These are phyloP conservation scores for Apis laboriosa DNA, from an alignment of 1,140 invertebrate genomes.

Conservation along the genomic window DNA sequence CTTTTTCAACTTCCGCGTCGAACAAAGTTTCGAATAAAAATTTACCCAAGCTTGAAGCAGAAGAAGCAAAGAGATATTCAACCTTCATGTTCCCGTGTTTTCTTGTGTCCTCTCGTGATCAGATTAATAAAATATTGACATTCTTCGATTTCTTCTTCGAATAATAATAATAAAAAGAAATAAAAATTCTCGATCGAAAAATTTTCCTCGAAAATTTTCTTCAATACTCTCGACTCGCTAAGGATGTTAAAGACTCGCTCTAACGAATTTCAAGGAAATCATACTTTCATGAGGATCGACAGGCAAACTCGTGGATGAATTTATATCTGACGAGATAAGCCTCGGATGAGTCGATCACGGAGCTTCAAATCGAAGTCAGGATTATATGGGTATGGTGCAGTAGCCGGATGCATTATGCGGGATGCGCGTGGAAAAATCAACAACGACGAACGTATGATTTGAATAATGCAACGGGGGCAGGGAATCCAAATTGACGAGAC, in stretches of 20 bases:
- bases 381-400: conserved; percentile 12
- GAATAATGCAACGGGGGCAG: conserved; percentile 74
- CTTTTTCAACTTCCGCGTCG: neutral
- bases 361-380: neutral
- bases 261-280: conserved; percentile 29
- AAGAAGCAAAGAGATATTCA: neutral
- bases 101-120: neutral
- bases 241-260: too few species aligned
- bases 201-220: neutral
- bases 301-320: conserved; percentile 43
- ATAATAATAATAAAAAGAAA: neutral
- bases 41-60: neutral
- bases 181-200: too few species aligned
- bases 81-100: neutral
- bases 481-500: conserved; percentile 62
- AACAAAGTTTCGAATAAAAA: neutral
- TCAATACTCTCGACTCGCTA: neutral
- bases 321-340: neutral
- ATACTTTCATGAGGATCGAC: conserved; percentile 69
- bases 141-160: too few species aligned
- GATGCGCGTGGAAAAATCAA: conserved; percentile 54
- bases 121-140: neutral
- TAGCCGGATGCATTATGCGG: conserved; percentile 45
- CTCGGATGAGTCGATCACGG: neutral
- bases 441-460: conserved; percentile 62